Evolutionary conservation across 2,797 vertebrate genomes (phyloP).

Genomic region (Sebastes variabilis): DNA sequence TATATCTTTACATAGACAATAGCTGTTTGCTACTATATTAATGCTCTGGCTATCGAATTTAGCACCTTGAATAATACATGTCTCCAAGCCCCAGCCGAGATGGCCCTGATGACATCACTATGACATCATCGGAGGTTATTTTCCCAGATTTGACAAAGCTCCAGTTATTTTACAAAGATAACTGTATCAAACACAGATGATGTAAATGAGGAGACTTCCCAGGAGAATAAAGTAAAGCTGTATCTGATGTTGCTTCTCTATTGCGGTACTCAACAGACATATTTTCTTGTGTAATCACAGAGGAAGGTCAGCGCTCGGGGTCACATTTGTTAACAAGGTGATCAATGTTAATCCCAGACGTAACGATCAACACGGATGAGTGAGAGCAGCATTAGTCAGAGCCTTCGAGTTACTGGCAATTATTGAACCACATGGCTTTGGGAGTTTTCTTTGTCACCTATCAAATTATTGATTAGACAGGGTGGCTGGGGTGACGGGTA

Average conservation of each 20-base stretch:
- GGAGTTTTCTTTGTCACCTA: conserved; percentile 14
- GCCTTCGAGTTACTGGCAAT: conserved; percentile 15
- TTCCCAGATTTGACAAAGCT: background rate
- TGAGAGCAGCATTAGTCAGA: conserved; percentile 5
- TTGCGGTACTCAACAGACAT: background rate
- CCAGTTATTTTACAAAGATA: background rate
- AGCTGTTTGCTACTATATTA: too few relatives aligned
- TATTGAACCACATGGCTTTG: background rate
- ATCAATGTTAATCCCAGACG: conserved; percentile 53
- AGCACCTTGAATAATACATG: too few relatives aligned
- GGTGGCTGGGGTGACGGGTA: background rate
- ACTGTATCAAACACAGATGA: background rate
- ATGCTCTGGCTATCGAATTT: too few relatives aligned
- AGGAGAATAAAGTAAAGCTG: background rate
- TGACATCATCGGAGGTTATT: background rate
- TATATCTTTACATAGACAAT: too few relatives aligned
- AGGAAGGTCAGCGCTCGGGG: conserved; percentile 30
- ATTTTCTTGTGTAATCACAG: background rate
- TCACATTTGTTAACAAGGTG: conserved; percentile 45
- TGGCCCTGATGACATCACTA: background rate
- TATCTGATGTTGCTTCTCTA: background rate
- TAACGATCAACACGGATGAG: conserved; percentile 42
- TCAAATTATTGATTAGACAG: background rate
- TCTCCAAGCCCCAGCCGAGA: background rate
- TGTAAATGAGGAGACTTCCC: background rate